phyloP scores from a whole-genome alignment of 2,888 invertebrate species.

The Coelogynopora nodosa region DNA sequence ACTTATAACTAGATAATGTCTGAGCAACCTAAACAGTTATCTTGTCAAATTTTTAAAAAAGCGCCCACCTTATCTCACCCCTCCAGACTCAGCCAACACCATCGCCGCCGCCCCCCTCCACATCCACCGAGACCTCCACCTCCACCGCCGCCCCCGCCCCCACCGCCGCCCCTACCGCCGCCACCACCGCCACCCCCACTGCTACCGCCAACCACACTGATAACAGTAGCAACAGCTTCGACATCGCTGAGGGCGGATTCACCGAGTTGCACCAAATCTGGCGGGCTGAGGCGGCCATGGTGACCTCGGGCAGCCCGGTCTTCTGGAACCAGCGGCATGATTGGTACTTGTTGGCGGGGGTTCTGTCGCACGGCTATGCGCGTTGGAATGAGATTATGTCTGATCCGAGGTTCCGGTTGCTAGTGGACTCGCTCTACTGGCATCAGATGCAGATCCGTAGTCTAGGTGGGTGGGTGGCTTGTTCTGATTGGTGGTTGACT shows the following conservation, averaged over 20 bases:
- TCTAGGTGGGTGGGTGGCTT: conserved; percentile 97
- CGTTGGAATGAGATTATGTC: conserved; percentile 99
- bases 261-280: conserved; percentile 96
- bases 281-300: conserved; percentile 91
- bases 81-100: too few species aligned
- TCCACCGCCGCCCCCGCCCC: not conserved
- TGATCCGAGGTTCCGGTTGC: conserved; percentile 90
- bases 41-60: too few species aligned
- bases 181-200: not conserved
- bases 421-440: conserved; percentile 99
- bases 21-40: too few species aligned
- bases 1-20: too few species aligned
- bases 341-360: conserved; percentile 96
- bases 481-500: conserved; percentile 96
- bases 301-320: conserved; percentile 60
- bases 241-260: conserved; percentile 95
- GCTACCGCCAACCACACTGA: too few species aligned
- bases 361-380: conserved; percentile 87
- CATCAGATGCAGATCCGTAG: conserved; percentile 97
- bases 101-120: too few species aligned
- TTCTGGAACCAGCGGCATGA: conserved; percentile 99
- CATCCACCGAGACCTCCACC: not conserved
- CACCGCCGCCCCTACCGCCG: not conserved
- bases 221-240: conserved; percentile 67
- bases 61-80: too few species aligned